Evolutionary conservation across 2,797 vertebrate genomes (phyloP).

Genomic region (Pipistrellus pipistrellus): DNA sequence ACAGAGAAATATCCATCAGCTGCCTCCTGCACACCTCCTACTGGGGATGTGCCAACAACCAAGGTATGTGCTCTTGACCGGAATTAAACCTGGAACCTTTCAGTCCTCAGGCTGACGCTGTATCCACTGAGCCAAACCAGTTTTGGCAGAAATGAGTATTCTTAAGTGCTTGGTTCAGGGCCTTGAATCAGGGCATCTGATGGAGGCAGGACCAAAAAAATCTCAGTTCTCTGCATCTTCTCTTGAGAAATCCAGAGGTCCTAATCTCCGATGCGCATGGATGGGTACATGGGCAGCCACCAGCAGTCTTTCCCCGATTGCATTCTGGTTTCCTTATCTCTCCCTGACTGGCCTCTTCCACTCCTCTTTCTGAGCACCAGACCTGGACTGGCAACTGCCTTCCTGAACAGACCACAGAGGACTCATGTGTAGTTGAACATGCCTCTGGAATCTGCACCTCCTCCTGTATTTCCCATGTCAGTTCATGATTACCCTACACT

Average conservation of each 20-base stretch:
- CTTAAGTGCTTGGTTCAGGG: neutral
- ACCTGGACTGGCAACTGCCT: neutral
- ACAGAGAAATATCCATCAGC: too few species aligned
- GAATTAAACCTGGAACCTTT: too few species aligned
- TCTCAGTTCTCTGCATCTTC: neutral
- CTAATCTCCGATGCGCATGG: neutral
- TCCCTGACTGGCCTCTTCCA: neutral
- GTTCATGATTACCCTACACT: neutral
- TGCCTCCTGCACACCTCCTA: too few species aligned
- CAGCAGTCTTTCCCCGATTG: neutral
- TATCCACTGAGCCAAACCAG: too few species aligned
- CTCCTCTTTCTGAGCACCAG: neutral
- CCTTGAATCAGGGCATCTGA: slow-evolving; percentile 29
- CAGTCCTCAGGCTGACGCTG: too few species aligned
- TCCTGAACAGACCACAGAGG: neutral
- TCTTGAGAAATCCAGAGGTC: neutral
- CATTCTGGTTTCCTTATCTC: neutral
- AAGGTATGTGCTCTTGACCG: too few species aligned
- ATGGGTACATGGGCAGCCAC: neutral
- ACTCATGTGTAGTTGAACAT: neutral
- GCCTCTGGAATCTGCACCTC: neutral
- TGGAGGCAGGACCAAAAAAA: neutral
- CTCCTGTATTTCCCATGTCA: neutral
- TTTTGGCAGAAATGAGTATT: neutral
- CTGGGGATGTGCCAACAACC: too few species aligned